A percentile compares a stretch with the other conserved stretches of the same genome.
Conservation (phyloP, 2,113 vertebrate species). For the Corydoras maculifer region DNA sequence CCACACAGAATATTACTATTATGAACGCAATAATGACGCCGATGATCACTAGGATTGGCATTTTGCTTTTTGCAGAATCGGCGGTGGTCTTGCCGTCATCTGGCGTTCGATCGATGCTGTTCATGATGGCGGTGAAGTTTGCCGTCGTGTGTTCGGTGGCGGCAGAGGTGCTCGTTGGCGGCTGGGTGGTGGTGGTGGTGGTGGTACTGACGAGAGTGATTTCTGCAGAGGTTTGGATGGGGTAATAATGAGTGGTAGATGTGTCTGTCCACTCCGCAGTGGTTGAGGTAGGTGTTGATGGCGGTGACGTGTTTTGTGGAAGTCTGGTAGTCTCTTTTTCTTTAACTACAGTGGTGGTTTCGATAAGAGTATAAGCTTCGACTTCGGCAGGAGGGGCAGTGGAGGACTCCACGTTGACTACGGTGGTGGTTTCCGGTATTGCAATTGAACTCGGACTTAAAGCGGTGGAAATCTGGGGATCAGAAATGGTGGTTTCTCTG, state of each 20-base stretch:
- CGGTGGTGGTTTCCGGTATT: not conserved
- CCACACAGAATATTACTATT: not conserved
- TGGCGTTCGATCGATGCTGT: too few relatives aligned
- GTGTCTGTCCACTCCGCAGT: not conserved
- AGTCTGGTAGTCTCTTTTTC: not conserved
- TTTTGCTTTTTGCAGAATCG: not conserved
- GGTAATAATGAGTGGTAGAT: not conserved
- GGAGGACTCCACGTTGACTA: not conserved
- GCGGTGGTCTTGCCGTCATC: not conserved
- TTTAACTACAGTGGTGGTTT: not conserved
- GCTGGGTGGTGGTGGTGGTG: not conserved
- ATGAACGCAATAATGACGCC: not conserved
- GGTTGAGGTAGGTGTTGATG: not conserved
- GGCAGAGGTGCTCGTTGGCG: too few relatives aligned
- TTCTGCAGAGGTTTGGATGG: not conserved
- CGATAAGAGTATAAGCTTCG: too few relatives aligned
- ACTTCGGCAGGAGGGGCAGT: not conserved
- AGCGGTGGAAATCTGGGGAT: not conserved
- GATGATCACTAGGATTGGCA: conserved; percentile 17
- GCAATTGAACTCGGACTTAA: not conserved
- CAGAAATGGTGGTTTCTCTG: not conserved
- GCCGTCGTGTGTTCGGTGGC: too few relatives aligned
- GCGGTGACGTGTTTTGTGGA: not conserved
- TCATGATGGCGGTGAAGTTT: too few relatives aligned
- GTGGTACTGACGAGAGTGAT: not conserved